Evolutionary conservation across 2,113 vertebrate species (phyloP).

Genomic region (Podocnemis expansa): DNA sequence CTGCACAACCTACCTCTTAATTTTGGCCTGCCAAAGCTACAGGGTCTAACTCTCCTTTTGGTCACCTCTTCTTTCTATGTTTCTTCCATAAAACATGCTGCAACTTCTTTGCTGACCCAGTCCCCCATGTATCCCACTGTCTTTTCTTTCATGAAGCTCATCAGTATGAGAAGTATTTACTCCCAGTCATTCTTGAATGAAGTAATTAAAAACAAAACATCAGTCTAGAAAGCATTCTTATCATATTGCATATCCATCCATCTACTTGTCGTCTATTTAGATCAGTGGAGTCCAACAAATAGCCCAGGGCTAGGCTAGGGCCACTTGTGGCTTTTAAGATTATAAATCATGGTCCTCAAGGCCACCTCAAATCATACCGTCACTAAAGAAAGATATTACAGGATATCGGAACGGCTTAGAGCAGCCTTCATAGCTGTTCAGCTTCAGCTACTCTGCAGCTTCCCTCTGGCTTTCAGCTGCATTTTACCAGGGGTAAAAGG

Average conservation of each 20-base stretch:
- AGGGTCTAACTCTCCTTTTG: not conserved
- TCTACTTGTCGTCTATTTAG: not conserved
- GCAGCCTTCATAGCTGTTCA: not conserved
- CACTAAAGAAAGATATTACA: too few species aligned
- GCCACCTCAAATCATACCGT: not conserved
- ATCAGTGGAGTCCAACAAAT: not conserved
- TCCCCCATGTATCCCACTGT: not conserved
- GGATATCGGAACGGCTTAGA: not conserved
- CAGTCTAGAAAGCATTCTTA: not conserved
- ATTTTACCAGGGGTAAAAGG: not conserved
- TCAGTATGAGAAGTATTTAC: too few species aligned
- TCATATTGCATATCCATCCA: not conserved
- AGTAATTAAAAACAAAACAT: not conserved
- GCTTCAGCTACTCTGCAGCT: not conserved
- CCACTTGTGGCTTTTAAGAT: not conserved
- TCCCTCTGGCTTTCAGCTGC: not conserved
- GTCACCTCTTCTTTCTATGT: not conserved
- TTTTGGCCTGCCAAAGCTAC: not conserved
- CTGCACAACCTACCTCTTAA: not conserved
- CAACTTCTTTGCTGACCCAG: not conserved
- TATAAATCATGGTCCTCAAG: not conserved
- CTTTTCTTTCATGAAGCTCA: not conserved
- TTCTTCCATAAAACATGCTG: not conserved
- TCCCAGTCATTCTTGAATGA: not conserved
- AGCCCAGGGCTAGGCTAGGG: not conserved